Evolutionary conservation across 37 sponge, comb jelly and placozoan genomes (phyloP), one percentile per base, ranked within the genome.

Genomic region (Oopsacas minuta): DNA sequence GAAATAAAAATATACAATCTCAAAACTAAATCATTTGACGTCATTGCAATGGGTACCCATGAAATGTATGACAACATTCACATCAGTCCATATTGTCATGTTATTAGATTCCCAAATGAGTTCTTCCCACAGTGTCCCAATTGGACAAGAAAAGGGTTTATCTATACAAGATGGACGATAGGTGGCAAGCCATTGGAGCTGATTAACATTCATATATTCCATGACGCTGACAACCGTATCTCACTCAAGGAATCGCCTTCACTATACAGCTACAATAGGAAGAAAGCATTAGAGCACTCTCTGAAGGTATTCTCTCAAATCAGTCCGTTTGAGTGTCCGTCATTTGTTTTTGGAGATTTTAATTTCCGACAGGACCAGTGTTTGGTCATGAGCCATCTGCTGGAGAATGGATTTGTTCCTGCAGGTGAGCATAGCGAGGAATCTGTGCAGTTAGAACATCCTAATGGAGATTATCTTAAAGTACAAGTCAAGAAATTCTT

Each of bases 161-260:
- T 61, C 30, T 61, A 61, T 34, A 61, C 75, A 61, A 3, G 75
- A 12, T 61, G 75, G 75, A 20, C 22, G 28, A 61, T 61, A 32
- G 75, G 75, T 32, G 75, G 75, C 5, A 61, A 61, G 28, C 75
- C 75, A n/a, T 3, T 61, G 22, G 75, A 61, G 75, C 22, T 61
- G 75, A 61, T 12, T n/a, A 61, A 61, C 75, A 61, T 61, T 25
- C 75, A 61, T n/a, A 32, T 61, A 61, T 61, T 61, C 22, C 75
- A 61, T 12, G 75, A 61, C 28, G 17, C 30, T 25, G 75, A 61
- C 30, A 61, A 61, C 75, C 7, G 75, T 32, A 34, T 61, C 30
- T 10, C 28, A 34, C 75, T 61, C 1, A n/a, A 61, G 75, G 30
- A 61, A 61, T 61, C 75, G 22, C 75, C 75, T 12, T 61, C 75